Evolutionary conservation across 2,888 invertebrate genomes (phyloP).

Genomic region (Chalcosyrphus nemorum): DNA sequence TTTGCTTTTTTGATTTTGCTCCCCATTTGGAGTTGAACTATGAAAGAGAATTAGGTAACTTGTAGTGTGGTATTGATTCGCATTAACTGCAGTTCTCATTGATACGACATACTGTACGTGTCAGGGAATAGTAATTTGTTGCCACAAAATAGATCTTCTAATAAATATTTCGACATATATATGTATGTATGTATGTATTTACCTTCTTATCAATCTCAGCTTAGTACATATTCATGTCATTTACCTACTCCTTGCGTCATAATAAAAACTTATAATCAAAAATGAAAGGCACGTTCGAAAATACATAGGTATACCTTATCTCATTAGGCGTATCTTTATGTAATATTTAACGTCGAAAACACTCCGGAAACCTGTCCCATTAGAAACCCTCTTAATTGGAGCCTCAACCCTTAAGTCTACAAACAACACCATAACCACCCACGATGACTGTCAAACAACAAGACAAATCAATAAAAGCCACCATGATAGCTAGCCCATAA

Average conservation of each 20-base stretch:
- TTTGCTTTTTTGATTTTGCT: too few species aligned
- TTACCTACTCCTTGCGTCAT: too few species aligned
- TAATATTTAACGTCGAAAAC: neutral
- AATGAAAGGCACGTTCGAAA: too few species aligned
- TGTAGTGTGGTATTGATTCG: neutral
- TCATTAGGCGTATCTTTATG: too few species aligned
- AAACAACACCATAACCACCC: slow-evolving; percentile 33
- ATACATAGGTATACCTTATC: too few species aligned
- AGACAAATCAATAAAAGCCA: slow-evolving; percentile 54
- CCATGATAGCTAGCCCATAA: slow-evolving; percentile 22
- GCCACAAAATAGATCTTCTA: too few species aligned
- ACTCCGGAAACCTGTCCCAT: neutral
- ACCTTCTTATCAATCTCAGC: too few species aligned
- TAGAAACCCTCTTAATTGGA: slow-evolving; percentile 19
- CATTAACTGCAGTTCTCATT: neutral
- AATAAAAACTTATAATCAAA: too few species aligned
- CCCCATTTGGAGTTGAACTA: slow-evolving; percentile 10
- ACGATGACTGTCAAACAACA: slow-evolving; percentile 39
- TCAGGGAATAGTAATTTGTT: neutral
- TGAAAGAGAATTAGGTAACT: slow-evolving; percentile 15
- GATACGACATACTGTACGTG: neutral
- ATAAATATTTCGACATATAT: too few species aligned
- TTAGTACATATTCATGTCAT: too few species aligned
- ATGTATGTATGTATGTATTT: too few species aligned
- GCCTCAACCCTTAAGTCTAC: slow-evolving; percentile 15